Evolutionary conservation across 1,140 invertebrate species (phyloP).

Genomic region (Leucophenga varia): DNA sequence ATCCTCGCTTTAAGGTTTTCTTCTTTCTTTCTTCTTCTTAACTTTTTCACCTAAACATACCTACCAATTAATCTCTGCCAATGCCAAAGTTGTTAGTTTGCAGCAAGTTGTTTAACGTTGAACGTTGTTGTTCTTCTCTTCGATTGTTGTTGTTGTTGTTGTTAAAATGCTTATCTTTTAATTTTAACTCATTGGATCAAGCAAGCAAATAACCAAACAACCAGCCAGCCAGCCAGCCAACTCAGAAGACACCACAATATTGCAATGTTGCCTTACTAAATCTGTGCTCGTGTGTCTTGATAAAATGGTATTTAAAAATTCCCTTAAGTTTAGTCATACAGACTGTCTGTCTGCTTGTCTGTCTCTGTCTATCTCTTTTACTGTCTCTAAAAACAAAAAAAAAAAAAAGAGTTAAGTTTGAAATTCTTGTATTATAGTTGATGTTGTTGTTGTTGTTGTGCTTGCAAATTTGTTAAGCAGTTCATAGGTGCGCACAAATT

Average conservation of each 20-base stretch:
- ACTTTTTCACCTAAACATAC: conserved; percentile 46
- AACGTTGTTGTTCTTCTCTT: neutral
- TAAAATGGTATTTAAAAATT: conserved; percentile 54
- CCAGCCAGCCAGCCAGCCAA: conserved; percentile 26
- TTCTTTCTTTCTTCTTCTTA: conserved; percentile 9
- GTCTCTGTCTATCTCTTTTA: conserved; percentile 13
- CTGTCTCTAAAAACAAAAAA: too few species aligned
- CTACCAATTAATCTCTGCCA: conserved; percentile 55
- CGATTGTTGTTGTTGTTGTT: conserved; percentile 32
- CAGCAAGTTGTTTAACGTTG: conserved; percentile 27
- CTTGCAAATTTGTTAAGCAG: conserved; percentile 36
- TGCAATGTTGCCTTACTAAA: neutral
- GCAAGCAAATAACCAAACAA: conserved; percentile 33
- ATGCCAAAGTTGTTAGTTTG: conserved; percentile 55
- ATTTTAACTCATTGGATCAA: conserved; percentile 55
- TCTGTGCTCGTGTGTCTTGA: conserved; percentile 47
- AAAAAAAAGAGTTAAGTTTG: conserved; percentile 34
- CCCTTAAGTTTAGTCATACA: conserved; percentile 39
- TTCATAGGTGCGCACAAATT: conserved; percentile 32
- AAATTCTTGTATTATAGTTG: conserved; percentile 12
- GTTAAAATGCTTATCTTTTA: conserved; percentile 55
- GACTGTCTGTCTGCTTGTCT: conserved; percentile 9
- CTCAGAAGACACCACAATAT: conserved; percentile 13
- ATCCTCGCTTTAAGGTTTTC: conserved; percentile 39
- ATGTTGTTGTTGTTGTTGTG: neutral